These are phyloP conservation scores for Lepidocyrtinus sp. DNA, from an alignment of 2,888 invertebrate genomes.

Conservation along the genomic window DNA sequence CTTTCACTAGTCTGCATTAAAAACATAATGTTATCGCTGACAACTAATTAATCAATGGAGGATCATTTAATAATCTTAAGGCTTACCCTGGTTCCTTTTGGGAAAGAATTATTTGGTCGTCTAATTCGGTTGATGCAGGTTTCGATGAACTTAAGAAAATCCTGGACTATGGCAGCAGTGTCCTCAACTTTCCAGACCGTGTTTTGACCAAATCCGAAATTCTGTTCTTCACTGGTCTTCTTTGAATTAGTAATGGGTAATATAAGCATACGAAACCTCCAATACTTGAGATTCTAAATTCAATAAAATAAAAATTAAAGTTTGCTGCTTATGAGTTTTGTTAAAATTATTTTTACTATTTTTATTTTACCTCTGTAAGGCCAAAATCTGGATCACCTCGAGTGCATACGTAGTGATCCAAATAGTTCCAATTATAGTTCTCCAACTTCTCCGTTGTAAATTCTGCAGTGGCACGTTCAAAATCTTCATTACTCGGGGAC, in stretches of 20 bases:
- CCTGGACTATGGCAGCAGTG: slow-evolving; percentile 79
- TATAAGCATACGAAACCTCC: slow-evolving; percentile 92
- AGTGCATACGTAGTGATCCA: slow-evolving; percentile 97
- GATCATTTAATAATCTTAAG: slow-evolving; percentile 30
- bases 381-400: slow-evolving; percentile 93
- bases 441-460: slow-evolving; percentile 96
- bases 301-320: not conserved
- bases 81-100: slow-evolving; percentile 85
- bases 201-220: slow-evolving; percentile 77
- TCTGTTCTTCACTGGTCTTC: slow-evolving; percentile 78
- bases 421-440: slow-evolving; percentile 97
- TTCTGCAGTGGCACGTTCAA: slow-evolving; percentile 94
- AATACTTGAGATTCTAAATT: slow-evolving; percentile 86
- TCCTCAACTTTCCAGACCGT: slow-evolving; percentile 77
- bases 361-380: slow-evolving; percentile 81
- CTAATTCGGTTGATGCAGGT: slow-evolving; percentile 91
- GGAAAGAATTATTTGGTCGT: slow-evolving; percentile 76
- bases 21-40: too few species aligned
- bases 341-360: not conserved
- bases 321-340: not conserved
- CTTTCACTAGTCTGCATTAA: too few species aligned
- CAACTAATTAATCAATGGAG: not conserved
- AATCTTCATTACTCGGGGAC: slow-evolving; percentile 92
- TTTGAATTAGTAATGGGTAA: slow-evolving; percentile 86
- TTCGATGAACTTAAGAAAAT: slow-evolving; percentile 87